Evolutionary conservation across 2,113 vertebrate species (phyloP).

Genomic region (Carlito syrichta): DNA sequence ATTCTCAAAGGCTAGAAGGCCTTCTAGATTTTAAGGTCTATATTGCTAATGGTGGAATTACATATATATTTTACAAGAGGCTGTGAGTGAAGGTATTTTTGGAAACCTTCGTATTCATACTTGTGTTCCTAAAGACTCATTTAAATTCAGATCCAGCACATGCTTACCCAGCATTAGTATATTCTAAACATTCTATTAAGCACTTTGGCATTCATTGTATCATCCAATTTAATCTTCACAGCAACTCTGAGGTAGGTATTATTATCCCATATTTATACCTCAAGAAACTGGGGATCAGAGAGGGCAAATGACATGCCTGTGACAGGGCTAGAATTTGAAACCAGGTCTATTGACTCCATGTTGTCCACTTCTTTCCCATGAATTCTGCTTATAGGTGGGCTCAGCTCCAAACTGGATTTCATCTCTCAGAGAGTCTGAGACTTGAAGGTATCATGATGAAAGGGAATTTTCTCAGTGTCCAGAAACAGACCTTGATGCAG

Average conservation of each 20-base stretch:
- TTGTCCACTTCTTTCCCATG: not conserved
- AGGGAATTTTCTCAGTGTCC: not conserved
- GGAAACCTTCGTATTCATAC: constrained; percentile 30
- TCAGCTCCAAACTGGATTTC: not conserved
- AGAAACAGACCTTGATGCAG: not conserved
- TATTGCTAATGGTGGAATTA: not conserved
- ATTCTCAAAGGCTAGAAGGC: not conserved
- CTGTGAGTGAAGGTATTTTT: constrained; percentile 36
- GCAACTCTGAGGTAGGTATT: not conserved
- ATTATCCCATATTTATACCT: constrained; percentile 8
- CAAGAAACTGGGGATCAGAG: constrained; percentile 9
- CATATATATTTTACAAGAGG: not conserved
- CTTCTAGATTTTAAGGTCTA: not conserved
- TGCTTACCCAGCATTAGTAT: constrained; percentile 34
- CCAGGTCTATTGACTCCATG: not conserved
- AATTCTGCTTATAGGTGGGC: not conserved
- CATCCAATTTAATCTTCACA: constrained; percentile 25
- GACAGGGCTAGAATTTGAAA: not conserved
- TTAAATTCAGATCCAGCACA: constrained; percentile 48
- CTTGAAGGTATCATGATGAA: not conserved
- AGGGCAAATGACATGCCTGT: not conserved
- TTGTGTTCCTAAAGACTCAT: constrained; percentile 42
- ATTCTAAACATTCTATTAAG: constrained; percentile 51
- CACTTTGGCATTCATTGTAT: not conserved
- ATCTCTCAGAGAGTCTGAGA: not conserved